These are phyloP conservation scores for Crambe crambe DNA, from an alignment of 37 sponge, comb jelly and placozoan species.

Conservation along the genomic window DNA sequence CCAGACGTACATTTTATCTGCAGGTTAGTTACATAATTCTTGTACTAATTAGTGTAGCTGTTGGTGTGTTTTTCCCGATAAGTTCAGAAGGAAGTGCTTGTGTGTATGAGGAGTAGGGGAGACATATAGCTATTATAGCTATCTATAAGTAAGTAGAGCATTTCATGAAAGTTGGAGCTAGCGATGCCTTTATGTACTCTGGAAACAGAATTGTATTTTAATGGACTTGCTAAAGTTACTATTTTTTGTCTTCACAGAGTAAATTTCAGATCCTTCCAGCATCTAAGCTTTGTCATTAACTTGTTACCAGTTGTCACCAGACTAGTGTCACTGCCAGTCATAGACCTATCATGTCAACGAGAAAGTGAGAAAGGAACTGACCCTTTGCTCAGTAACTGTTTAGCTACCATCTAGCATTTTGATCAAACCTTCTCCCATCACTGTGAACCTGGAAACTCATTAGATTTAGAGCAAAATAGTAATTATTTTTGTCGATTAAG, in stretches of 20 bases:
- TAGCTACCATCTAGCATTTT: slow-evolving; percentile 30
- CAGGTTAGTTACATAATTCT: slow-evolving; percentile 48
- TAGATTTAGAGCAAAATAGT: too few relatives aligned
- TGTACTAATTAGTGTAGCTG: too few relatives aligned
- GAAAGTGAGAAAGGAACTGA: background rate
- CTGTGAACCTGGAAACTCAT: too few relatives aligned
- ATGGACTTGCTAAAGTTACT: background rate
- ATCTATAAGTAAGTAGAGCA: slow-evolving; percentile 69
- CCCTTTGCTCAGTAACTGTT: background rate
- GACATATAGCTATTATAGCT: slow-evolving; percentile 66
- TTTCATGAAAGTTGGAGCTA: slow-evolving; percentile 66
- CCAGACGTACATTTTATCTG: slow-evolving; percentile 23
- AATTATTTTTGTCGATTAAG: too few relatives aligned
- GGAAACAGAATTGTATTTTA: slow-evolving; percentile 75
- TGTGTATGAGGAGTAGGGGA: too few relatives aligned
- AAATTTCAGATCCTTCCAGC: too few relatives aligned
- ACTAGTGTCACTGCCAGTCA: slow-evolving; percentile 43
- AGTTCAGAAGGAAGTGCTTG: too few relatives aligned
- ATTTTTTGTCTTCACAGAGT: background rate
- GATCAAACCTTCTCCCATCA: slow-evolving; percentile 28
- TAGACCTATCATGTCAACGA: slow-evolving; percentile 47
- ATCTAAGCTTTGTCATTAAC: slow-evolving; percentile 44
- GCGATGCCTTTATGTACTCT: slow-evolving; percentile 80
- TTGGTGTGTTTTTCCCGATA: too few relatives aligned
- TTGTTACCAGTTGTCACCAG: slow-evolving; percentile 62